phyloP scores from a whole-genome alignment of 2,113 vertebrate genomes.

The Percina caprodes region DNA sequence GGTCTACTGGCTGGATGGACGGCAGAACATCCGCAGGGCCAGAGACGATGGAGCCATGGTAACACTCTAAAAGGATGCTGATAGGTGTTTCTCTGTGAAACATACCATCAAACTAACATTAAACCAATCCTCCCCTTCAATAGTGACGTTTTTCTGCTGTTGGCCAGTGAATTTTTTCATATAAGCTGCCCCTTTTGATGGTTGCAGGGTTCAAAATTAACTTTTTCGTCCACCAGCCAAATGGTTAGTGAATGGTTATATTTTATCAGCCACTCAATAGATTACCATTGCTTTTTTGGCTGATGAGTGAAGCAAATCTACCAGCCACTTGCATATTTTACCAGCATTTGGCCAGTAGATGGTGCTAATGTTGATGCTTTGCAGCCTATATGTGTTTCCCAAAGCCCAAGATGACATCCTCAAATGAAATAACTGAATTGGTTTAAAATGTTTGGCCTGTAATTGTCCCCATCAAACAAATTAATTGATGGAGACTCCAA shows the following conservation, averaged over 20 bases:
- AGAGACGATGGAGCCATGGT: conserved; percentile 94
- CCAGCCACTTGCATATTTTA: too few species aligned
- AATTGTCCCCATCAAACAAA: neutral
- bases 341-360: too few species aligned
- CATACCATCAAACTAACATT: neutral
- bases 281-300: too few species aligned
- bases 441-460: neutral
- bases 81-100: neutral
- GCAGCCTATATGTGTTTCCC: too few species aligned
- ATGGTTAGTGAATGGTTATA: too few species aligned
- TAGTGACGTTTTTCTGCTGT: neutral
- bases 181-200: neutral
- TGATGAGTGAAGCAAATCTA: too few species aligned
- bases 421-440: neutral
- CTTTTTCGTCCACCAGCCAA: too few species aligned
- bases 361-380: too few species aligned
- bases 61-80: conserved; percentile 3
- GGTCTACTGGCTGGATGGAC: conserved; percentile 95
- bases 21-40: conserved; percentile 92
- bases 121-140: too few species aligned
- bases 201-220: too few species aligned
- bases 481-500: neutral
- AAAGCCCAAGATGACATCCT: too few species aligned
- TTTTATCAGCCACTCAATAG: too few species aligned
- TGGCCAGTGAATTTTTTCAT: neutral